phyloP scores from a whole-genome alignment of 1,140 invertebrate genomes.

The Temnothorax longispinosus region DNA sequence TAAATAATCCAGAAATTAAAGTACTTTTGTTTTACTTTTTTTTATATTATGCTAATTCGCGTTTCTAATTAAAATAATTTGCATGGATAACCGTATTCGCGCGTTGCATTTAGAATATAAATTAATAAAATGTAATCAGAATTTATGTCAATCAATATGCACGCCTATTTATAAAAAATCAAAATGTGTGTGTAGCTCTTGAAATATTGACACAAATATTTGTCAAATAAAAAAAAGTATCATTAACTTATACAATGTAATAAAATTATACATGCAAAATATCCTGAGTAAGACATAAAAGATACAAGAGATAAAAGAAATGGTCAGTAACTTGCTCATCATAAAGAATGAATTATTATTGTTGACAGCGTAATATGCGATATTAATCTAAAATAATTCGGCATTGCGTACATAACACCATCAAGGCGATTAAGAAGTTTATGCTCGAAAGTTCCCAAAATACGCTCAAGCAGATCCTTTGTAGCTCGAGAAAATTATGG shows the following conservation, averaged over 20 bases:
- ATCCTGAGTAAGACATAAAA: not conserved
- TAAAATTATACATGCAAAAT: not conserved
- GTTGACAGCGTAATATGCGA: not conserved
- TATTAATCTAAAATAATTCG: not conserved
- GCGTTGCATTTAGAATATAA: not conserved
- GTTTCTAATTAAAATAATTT: slow-evolving; percentile 24
- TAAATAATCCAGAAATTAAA: not conserved
- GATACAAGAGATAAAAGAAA: not conserved
- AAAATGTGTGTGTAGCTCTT: not conserved
- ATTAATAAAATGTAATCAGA: slow-evolving; percentile 11
- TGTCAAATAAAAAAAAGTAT: not conserved
- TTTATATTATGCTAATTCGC: not conserved
- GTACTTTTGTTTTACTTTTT: not conserved
- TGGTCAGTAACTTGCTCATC: not conserved
- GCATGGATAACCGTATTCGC: not conserved
- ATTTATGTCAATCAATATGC: not conserved
- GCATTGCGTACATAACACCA: not conserved
- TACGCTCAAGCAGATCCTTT: no score
- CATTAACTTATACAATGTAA: not conserved
- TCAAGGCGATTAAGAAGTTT: not conserved
- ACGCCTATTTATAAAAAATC: not conserved
- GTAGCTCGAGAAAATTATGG: not conserved
- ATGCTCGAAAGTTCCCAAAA: not conserved
- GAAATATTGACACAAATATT: not conserved
- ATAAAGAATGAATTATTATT: not conserved